A percentile compares a stretch with the other conserved stretches of the same genome.
Conservation (phyloP, 2,797 vertebrate genomes). For the Bradypodion pumilum region DNA sequence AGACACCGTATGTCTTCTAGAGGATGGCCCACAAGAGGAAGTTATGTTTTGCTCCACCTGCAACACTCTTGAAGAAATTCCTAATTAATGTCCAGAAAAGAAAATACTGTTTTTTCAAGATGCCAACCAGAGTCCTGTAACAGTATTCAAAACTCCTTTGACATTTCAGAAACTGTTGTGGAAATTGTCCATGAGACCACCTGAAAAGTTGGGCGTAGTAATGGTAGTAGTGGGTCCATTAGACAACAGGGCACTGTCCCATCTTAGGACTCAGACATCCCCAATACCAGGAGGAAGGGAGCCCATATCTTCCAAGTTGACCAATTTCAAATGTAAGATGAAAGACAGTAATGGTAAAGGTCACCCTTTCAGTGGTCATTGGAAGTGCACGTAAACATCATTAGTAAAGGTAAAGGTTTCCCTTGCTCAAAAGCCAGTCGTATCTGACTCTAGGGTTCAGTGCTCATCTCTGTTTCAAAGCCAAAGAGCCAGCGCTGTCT, state of each 20-base stretch:
- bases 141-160: background rate
- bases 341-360: background rate
- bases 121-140: background rate
- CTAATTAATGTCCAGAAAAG: conserved; percentile 8
- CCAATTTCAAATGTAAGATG: background rate
- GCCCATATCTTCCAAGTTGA: no score
- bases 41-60: background rate
- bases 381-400: no score
- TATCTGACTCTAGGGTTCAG: no score
- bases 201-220: background rate
- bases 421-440: no score
- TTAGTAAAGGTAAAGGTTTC: no score
- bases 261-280: no score
- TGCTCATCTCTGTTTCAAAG: no score
- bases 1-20: conserved; percentile 17
- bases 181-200: background rate
- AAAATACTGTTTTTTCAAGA: background rate
- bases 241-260: no score
- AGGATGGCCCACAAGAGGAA: conserved; percentile 1
- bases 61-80: conserved; percentile 27
- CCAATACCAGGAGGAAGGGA: no score
- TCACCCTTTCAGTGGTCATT: no score
- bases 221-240: no score
- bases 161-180: background rate
- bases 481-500: no score